A percentile compares a stretch with the other conserved stretches of the same genome.
Evolutionary conservation across 2,797 vertebrate genomes (phyloP).

Genomic region (Buceros bicornis): DNA sequence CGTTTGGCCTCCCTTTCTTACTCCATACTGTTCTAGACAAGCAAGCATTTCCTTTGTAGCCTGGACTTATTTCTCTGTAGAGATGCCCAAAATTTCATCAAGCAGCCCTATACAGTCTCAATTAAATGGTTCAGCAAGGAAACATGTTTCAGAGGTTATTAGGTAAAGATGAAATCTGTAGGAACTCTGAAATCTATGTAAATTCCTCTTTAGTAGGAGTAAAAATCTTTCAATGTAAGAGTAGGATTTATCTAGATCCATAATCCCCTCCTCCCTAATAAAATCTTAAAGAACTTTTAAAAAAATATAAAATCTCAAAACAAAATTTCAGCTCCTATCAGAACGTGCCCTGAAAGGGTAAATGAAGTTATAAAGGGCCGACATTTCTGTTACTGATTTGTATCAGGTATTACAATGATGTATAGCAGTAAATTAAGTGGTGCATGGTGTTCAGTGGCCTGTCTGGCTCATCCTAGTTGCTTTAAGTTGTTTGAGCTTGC

Average conservation of each 20-base stretch:
- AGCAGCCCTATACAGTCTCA: neutral
- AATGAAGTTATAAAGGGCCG: neutral
- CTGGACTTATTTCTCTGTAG: neutral
- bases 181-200: neutral
- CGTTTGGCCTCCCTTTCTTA: neutral
- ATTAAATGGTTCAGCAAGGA: neutral
- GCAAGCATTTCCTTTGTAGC: neutral
- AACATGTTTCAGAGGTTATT: neutral
- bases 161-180: neutral
- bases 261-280: neutral
- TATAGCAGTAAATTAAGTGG: neutral
- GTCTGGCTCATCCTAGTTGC: neutral
- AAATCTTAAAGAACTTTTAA: neutral
- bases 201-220: neutral
- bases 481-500: neutral
- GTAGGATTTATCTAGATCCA: neutral
- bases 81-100: neutral
- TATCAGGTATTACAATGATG: neutral
- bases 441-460: neutral
- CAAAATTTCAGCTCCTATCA: neutral
- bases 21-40: neutral
- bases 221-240: neutral
- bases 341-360: neutral
- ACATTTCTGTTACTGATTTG: neutral
- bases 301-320: neutral